Conservation (phyloP, 2,888 invertebrate genomes). For the Xanthostigma xanthostigma region DNA sequence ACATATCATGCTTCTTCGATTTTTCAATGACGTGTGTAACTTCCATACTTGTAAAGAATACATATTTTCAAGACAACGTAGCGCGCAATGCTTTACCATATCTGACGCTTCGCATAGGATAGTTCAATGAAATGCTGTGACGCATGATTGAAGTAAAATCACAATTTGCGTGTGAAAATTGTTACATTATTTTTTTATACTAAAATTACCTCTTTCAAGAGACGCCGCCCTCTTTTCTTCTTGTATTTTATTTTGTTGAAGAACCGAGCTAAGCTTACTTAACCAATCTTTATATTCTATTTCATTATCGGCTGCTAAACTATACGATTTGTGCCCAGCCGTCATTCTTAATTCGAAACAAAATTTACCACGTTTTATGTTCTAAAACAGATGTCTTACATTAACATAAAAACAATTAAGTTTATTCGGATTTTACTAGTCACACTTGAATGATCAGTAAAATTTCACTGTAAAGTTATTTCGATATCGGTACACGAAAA, state of each 20-base stretch:
- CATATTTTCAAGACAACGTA: too few species aligned
- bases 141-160: too few species aligned
- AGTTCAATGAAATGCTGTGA: too few species aligned
- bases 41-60: too few species aligned
- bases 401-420: not conserved
- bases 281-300: constrained; percentile 75
- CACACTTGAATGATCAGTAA: too few species aligned
- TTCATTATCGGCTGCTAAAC: constrained; percentile 76
- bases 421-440: too few species aligned
- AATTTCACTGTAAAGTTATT: not conserved
- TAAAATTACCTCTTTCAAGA: constrained; percentile 35
- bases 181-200: too few species aligned
- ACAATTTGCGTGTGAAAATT: too few species aligned
- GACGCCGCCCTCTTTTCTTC: constrained; percentile 60
- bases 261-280: constrained; percentile 61
- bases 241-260: constrained; percentile 68
- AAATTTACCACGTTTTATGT: constrained; percentile 67
- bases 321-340: constrained; percentile 71
- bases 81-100: too few species aligned
- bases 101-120: too few species aligned
- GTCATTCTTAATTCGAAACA: constrained; percentile 83
- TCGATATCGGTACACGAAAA: not conserved
- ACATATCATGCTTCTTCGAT: too few species aligned
- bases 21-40: too few species aligned
- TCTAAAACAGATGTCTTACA: constrained; percentile 32